These are phyloP conservation scores for Caenorhabditis tropicalis DNA, from an alignment of 1,140 invertebrate species.

Conservation along the genomic window DNA sequence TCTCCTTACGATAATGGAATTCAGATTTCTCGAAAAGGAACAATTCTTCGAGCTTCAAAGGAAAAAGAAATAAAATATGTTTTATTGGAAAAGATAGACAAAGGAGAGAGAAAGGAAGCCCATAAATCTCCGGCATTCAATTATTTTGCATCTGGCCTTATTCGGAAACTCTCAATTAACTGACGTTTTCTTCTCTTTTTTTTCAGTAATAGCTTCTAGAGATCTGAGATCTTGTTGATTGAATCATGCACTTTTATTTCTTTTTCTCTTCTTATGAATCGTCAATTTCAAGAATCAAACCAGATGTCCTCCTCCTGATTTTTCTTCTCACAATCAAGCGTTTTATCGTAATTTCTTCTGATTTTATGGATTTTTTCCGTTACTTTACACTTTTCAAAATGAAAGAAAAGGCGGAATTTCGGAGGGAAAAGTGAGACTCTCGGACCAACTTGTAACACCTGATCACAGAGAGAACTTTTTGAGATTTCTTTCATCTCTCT, in stretches of 20 bases:
- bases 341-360: constrained; percentile 1
- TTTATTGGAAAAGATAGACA: not conserved
- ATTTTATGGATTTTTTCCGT: constrained; percentile 29
- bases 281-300: constrained; percentile 15
- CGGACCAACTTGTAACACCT: constrained; percentile 35
- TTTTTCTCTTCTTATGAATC: not conserved
- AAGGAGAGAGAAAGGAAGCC: not conserved
- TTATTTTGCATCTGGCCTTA: constrained; percentile 4
- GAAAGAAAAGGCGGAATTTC: not conserved
- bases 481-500: not conserved
- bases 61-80: no score
- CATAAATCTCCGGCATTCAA: constrained; percentile 2
- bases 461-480: constrained; percentile 30
- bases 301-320: not conserved
- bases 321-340: not conserved
- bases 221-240: not conserved
- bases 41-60: no score
- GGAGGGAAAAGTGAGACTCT: not conserved
- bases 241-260: not conserved
- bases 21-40: no score
- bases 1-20: no score
- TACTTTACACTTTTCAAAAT: constrained; percentile 7
- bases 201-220: not conserved
- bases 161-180: constrained; percentile 28
- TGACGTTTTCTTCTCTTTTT: not conserved